A percentile compares a stretch with the other conserved stretches of the same genome.
phyloP scores from a whole-genome alignment of 2,797 vertebrate species.

The Microchirus variegatus region DNA sequence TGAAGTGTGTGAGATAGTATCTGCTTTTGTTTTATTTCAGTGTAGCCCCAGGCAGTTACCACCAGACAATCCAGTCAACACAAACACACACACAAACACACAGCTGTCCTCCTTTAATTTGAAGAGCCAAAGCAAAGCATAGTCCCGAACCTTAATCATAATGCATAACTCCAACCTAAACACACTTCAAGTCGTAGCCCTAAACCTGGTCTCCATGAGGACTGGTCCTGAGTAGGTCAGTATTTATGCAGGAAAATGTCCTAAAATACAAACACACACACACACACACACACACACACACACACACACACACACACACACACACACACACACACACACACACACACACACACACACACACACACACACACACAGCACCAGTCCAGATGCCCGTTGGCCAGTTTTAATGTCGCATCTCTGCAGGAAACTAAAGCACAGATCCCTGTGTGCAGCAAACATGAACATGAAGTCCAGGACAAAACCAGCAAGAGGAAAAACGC shows the following conservation, averaged over 20 bases:
- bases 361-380: not conserved
- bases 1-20: constrained; percentile 48
- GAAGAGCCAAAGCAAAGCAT: too few species aligned
- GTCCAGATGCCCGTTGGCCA: constrained; percentile 14
- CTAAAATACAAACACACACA: not conserved
- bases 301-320: too few species aligned
- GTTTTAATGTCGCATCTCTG: constrained; percentile 21
- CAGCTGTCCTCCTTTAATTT: too few species aligned
- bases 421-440: constrained; percentile 3
- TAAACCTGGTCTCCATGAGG: too few species aligned
- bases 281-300: not conserved
- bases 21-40: constrained; percentile 36
- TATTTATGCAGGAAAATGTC: too few species aligned
- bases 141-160: too few species aligned
- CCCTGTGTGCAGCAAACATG: not conserved
- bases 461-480: constrained; percentile 2
- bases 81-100: not conserved
- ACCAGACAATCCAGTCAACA: constrained; percentile 12
- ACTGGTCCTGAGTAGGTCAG: too few species aligned
- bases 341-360: too few species aligned
- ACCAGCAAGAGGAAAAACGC: not conserved
- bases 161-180: too few species aligned
- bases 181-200: too few species aligned
- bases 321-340: too few species aligned
- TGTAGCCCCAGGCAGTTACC: constrained; percentile 6